A percentile compares a stretch with the other conserved stretches of the same genome.
Conservation (phyloP, 2,888 invertebrate genomes). For the Onchidella celtica region DNA sequence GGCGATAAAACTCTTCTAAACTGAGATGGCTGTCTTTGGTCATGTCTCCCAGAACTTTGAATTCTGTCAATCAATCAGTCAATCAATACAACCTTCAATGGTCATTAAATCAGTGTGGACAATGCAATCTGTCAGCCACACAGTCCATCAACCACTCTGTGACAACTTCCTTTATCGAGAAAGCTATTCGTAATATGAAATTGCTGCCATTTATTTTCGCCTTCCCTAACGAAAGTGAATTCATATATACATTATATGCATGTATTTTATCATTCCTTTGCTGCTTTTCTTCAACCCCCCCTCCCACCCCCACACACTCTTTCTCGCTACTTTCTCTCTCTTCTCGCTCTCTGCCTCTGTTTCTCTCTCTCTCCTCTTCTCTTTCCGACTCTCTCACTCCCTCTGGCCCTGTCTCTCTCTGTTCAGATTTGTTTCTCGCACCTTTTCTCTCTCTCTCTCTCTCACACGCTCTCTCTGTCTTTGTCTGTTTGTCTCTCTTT, state of each 20-base stretch:
- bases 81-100: too few species aligned
- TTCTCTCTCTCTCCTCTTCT: conserved; percentile 7
- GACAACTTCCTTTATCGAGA: too few species aligned
- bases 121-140: too few species aligned
- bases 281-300: background rate
- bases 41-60: conserved; percentile 50
- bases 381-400: background rate
- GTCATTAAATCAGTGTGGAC: too few species aligned
- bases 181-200: too few species aligned
- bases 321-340: background rate
- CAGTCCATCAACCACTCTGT: too few species aligned
- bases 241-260: too few species aligned
- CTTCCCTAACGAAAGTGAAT: too few species aligned
- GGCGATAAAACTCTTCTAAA: conserved; percentile 35
- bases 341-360: conserved; percentile 1
- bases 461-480: background rate
- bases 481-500: background rate
- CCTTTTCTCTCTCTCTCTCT: background rate
- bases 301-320: too few species aligned
- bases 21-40: conserved; percentile 25
- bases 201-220: too few species aligned
- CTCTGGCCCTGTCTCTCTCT: too few species aligned
- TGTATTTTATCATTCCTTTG: background rate
- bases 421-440: background rate
- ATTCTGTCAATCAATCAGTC: too few species aligned